These are phyloP conservation scores for Lithophane leautieri DNA, from an alignment of 2,888 invertebrate genomes.

Conservation along the genomic window DNA sequence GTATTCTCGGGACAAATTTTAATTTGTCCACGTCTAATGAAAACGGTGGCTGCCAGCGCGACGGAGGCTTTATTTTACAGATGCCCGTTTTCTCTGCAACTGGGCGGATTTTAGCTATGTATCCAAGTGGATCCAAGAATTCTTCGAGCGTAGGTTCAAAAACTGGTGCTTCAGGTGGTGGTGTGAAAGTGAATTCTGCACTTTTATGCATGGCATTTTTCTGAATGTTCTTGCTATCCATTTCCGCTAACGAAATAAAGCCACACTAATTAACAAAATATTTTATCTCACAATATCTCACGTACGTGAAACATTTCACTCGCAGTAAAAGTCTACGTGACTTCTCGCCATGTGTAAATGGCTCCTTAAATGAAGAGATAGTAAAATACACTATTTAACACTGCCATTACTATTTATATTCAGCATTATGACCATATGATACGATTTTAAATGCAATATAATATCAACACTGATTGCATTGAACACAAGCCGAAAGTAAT, in stretches of 20 bases:
- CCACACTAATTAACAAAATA: constrained; percentile 48
- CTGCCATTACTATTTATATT: constrained; percentile 58
- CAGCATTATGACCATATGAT: constrained; percentile 31
- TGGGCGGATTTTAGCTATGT: constrained; percentile 93
- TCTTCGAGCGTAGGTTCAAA: constrained; percentile 93
- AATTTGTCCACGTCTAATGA: constrained; percentile 93
- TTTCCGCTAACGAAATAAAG: constrained; percentile 61
- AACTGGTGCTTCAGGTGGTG: constrained; percentile 92
- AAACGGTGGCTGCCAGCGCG: constrained; percentile 95
- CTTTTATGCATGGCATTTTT: constrained; percentile 89
- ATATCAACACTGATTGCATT: constrained; percentile 48
- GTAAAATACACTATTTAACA: constrained; percentile 58
- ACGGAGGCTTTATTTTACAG: constrained; percentile 94
- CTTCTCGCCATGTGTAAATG: constrained; percentile 89
- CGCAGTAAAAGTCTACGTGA: constrained; percentile 85
- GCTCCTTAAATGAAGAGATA: constrained; percentile 78
- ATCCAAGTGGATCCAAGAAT: constrained; percentile 93
- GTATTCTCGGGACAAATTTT: constrained; percentile 89
- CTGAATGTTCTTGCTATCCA: constrained; percentile 88
- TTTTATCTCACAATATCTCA: constrained; percentile 57
- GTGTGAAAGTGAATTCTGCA: constrained; percentile 88
- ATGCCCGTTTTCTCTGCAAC: constrained; percentile 94
- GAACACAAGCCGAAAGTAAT: constrained; percentile 42
- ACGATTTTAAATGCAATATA: constrained; percentile 27
- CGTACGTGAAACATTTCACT: constrained; percentile 67